These are phyloP conservation scores for Folsomia manolachei DNA, from an alignment of 2,888 invertebrate species.

Conservation along the genomic window DNA sequence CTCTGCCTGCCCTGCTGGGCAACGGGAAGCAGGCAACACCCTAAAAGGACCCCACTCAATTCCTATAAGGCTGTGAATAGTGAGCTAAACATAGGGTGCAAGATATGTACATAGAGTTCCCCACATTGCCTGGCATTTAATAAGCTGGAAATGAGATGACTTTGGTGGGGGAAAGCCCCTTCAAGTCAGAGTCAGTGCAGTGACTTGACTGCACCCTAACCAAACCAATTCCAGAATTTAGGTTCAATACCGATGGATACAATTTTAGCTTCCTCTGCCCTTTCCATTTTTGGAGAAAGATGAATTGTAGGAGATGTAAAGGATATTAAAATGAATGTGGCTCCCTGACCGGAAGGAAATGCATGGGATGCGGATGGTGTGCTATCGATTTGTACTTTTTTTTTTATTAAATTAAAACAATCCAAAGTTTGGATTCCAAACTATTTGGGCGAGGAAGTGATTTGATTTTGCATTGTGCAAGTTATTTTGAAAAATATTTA, in stretches of 20 bases:
- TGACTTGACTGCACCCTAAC: neutral
- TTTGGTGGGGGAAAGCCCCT: constrained; percentile 32
- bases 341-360: too few relatives aligned
- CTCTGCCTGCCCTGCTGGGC: neutral
- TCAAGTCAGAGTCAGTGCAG: neutral
- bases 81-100: too few relatives aligned
- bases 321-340: too few relatives aligned
- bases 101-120: too few relatives aligned
- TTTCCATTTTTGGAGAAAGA: neutral
- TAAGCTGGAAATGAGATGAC: constrained; percentile 12
- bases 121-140: neutral
- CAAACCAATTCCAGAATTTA: neutral
- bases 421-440: too few relatives aligned
- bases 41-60: too few relatives aligned
- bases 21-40: neutral
- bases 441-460: too few relatives aligned
- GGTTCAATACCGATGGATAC: neutral
- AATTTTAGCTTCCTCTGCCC: neutral
- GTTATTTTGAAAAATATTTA: neutral
- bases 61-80: too few relatives aligned
- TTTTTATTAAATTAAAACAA: too few relatives aligned
- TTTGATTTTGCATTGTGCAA: too few relatives aligned
- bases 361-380: too few relatives aligned
- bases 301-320: neutral
- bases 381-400: too few relatives aligned